A percentile compares a stretch with the other conserved stretches of the same genome.
phyloP scores from a whole-genome alignment of 2,797 vertebrate species.

The Triplophysa bombifrons region DNA sequence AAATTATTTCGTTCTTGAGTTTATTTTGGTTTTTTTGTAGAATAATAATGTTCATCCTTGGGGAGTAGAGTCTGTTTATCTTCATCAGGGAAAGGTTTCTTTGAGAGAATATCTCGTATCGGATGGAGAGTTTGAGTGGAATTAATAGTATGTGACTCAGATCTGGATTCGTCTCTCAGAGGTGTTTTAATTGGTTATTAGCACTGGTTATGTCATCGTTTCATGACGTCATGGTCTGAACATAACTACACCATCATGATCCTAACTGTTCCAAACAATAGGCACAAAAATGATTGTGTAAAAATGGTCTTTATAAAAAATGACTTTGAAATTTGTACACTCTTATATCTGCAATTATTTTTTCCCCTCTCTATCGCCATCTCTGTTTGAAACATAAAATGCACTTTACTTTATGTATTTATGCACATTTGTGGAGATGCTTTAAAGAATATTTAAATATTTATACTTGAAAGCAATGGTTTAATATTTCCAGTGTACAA shows the following conservation, averaged over 20 bases:
- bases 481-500: too few relatives aligned
- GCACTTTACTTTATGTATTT: too few relatives aligned
- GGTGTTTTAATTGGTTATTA: constrained; percentile 34
- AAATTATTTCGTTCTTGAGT: neutral
- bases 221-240: constrained; percentile 44
- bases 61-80: neutral
- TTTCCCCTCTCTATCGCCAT: too few relatives aligned
- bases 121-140: neutral
- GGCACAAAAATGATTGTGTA: neutral
- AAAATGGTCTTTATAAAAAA: too few relatives aligned
- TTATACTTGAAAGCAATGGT: too few relatives aligned
- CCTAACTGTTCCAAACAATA: neutral
- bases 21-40: neutral
- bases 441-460: too few relatives aligned
- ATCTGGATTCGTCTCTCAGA: constrained; percentile 9
- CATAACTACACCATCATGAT: too few relatives aligned
- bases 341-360: too few relatives aligned
- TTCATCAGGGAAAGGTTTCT: neutral
- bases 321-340: neutral
- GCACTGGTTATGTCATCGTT: constrained; percentile 35
- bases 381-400: too few relatives aligned
- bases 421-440: too few relatives aligned
- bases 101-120: constrained; percentile 11
- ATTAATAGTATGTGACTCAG: constrained; percentile 1
- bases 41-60: constrained; percentile 20